Evolutionary conservation across 2,797 vertebrate genomes (phyloP).

Genomic region (Sebastes cheni): DNA sequence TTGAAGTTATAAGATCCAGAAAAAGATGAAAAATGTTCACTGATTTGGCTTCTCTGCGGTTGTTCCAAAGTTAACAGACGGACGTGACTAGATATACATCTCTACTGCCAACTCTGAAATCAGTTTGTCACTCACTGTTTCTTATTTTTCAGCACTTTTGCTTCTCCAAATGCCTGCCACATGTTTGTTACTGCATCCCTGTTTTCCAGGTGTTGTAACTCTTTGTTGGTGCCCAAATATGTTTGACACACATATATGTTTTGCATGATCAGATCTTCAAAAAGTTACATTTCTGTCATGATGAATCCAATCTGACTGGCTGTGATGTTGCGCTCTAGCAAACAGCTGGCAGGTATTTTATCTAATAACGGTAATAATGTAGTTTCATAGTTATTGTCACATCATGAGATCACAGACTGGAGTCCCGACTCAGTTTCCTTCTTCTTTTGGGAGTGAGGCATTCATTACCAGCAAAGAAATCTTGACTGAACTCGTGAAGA

Average conservation of each 20-base stretch:
- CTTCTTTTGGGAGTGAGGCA: neutral
- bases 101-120: neutral
- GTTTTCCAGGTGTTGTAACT: neutral
- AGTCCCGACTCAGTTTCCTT: neutral
- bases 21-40: neutral
- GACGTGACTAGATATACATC: neutral
- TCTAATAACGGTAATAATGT: neutral
- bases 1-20: neutral
- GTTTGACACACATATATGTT: neutral
- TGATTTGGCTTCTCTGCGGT: too few species aligned
- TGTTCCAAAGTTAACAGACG: neutral
- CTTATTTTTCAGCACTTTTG: neutral
- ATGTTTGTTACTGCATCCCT: neutral
- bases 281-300: neutral
- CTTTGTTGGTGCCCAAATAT: neutral
- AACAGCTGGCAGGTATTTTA: constrained; percentile 3
- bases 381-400: neutral
- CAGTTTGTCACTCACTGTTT: neutral
- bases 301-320: neutral
- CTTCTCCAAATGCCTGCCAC: neutral
- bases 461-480: constrained; percentile 1
- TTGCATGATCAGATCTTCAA: neutral
- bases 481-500: neutral
- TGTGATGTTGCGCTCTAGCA: neutral
- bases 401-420: neutral